Evolutionary conservation across 2,797 vertebrate genomes (phyloP).

Genomic region (Scolopax rusticola): DNA sequence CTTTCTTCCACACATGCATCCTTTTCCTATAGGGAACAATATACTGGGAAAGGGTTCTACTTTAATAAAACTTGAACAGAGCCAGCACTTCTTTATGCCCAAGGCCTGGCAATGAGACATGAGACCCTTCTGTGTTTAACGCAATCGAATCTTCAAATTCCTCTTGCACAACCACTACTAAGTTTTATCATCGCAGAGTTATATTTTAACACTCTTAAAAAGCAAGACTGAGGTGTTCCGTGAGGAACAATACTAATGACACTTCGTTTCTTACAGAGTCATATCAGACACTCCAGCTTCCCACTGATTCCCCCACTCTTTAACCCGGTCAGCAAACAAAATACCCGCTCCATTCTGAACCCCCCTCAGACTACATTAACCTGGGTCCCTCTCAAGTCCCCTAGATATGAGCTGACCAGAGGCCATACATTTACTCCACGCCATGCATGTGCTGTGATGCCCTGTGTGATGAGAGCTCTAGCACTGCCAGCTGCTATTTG

Average conservation of each 20-base stretch:
- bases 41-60: background rate
- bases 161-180: background rate
- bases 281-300: background rate
- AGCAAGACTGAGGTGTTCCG: background rate
- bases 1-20: background rate
- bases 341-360: background rate
- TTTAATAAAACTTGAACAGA: background rate
- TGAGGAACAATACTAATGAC: background rate
- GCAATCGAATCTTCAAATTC: background rate
- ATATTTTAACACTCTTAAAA: background rate
- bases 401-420: background rate
- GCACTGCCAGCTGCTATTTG: background rate
- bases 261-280: background rate
- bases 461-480: background rate
- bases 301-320: background rate
- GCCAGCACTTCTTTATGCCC: background rate
- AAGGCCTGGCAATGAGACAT: background rate
- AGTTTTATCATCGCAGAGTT: background rate
- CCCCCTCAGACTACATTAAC: background rate
- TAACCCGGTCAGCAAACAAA: background rate
- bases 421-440: background rate
- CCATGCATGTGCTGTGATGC: fast-evolving
- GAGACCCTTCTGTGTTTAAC: background rate
- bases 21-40: background rate
- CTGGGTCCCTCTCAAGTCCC: background rate